Evolutionary conservation across 2,797 vertebrate genomes (phyloP).

Genomic region (Coluber constrictor): DNA sequence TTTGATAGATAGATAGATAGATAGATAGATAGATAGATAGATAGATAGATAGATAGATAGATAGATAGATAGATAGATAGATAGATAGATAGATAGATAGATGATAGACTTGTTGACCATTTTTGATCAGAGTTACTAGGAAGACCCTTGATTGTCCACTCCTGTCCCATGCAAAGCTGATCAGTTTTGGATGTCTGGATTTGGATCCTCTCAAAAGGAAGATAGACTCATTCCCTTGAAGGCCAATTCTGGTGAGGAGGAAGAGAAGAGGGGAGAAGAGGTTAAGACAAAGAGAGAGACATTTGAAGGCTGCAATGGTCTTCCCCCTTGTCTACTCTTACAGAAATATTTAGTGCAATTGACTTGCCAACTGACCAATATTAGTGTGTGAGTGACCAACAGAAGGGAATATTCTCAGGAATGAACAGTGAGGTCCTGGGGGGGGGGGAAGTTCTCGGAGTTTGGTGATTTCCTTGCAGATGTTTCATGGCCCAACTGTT

Average conservation of each 20-base stretch:
- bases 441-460: accelerated
- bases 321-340: too few relatives aligned
- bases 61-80: too few relatives aligned
- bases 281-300: background rate
- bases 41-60: too few relatives aligned
- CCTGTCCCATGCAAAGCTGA: background rate
- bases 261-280: background rate
- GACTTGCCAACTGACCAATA: background rate
- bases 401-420: background rate
- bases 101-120: background rate
- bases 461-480: too few relatives aligned
- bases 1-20: too few relatives aligned
- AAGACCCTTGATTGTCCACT: background rate
- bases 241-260: background rate
- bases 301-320: background rate
- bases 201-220: background rate
- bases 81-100: too few relatives aligned
- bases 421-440: background rate
- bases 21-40: too few relatives aligned
- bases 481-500: too few relatives aligned
- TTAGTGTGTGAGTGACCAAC: background rate
- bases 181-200: background rate
- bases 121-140: background rate
- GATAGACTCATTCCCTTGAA: background rate
- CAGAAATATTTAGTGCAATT: background rate